A percentile compares a stretch with the other conserved stretches of the same genome.
These are phyloP conservation scores for Anoura caudifer DNA, from an alignment of 2,113 vertebrate species.

Conservation along the genomic window DNA sequence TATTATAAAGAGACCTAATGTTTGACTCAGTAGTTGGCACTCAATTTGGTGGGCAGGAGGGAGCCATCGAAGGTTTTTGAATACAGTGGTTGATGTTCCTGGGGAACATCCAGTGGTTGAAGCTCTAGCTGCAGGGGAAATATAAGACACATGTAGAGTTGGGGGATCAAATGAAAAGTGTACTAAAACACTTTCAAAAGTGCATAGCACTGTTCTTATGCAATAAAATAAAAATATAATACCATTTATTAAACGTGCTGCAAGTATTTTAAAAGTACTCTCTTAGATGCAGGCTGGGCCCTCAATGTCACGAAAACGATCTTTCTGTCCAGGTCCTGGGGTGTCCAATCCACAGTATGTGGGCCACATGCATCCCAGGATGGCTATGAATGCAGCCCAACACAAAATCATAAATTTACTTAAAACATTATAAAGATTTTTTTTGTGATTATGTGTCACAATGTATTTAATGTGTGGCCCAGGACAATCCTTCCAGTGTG, in stretches of 20 bases:
- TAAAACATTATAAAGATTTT: too few species aligned
- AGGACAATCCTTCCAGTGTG: too few species aligned
- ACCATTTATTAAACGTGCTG: neutral
- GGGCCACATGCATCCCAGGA: too few species aligned
- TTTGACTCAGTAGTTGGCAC: neutral
- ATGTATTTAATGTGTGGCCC: too few species aligned
- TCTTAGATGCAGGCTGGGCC: neutral
- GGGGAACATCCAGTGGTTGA: too few species aligned
- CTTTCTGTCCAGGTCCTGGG: neutral
- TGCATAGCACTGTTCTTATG: neutral
- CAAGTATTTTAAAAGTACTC: neutral
- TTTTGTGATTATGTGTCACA: too few species aligned
- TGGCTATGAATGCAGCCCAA: too few species aligned
- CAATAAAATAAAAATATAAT: neutral
- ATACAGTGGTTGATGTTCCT: neutral
- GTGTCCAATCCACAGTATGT: too few species aligned
- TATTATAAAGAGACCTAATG: neutral
- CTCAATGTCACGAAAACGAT: neutral
- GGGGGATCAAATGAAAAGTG: neutral
- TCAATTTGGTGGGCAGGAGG: neutral
- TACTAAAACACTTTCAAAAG: neutral
- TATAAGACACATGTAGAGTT: neutral
- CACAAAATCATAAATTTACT: too few species aligned
- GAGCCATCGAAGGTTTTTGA: neutral
- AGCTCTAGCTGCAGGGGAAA: neutral